Base-by-base conservation (phyloP, 2,113 vertebrate species). In the Festucalex cinctus region DNA sequence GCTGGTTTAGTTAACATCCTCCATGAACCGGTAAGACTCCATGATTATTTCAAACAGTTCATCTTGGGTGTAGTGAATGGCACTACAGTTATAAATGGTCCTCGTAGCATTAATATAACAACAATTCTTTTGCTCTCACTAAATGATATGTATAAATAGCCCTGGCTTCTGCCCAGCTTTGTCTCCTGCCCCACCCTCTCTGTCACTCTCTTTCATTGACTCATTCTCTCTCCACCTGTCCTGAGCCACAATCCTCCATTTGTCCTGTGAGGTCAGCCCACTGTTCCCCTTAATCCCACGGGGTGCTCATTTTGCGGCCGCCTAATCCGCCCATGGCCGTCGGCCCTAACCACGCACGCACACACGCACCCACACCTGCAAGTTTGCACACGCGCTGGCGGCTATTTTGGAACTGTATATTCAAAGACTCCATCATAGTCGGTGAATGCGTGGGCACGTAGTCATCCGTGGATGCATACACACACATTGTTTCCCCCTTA, bases 241-340 rank as follows among this genome's bases (percentile, higher is more conserved):
- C 63, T 64, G 74, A 60, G 63, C 57, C 73, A 69, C 44, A 60
- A 60, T 65, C 63, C 67, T 80, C 79, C 82, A 84, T 91, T 89
- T 88, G 86, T 88, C 76, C 72, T 59, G 76, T 92, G 91, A 92
- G 83, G 85, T 92, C 91, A 92, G 84, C 74, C 70, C 74, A 78
- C 77, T 81, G 61, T 85, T 84, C 80, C 75, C 60, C 73, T 73
- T 91, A 90, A 92, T 91, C 91, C 91, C 71, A 69, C 0, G 60
- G 51, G 77, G 74, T 84, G 80, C 86, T 91, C 87, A 26, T 90
- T 88, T 91, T 81, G 82, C 88, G 75, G 75, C 71, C 1, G 35
- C 73, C 69, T 91, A 91, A 92, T 91, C 91, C 86, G 37, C 72
- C 78, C 24, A 67, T 86, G 84, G 82, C 84, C 73, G 68, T 76